Evolutionary conservation across 2,888 invertebrate species (phyloP).

Genomic region (Arrhopalites spinosus): DNA sequence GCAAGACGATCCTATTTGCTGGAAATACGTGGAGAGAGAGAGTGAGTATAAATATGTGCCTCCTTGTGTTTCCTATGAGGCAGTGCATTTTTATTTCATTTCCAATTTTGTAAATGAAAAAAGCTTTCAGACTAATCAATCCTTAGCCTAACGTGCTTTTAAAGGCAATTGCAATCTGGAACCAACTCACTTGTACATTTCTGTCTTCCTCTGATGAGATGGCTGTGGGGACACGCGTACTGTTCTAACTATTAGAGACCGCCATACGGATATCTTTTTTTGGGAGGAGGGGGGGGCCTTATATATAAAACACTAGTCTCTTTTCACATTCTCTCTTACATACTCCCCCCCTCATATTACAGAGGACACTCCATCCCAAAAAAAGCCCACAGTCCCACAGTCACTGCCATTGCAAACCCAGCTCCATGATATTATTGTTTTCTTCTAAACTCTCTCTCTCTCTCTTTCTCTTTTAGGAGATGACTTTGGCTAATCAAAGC

Average conservation of each 20-base stretch:
- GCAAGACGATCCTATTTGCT: neutral
- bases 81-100: conserved; percentile 53
- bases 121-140: conserved; percentile 56
- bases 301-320: no score
- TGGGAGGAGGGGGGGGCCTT: no score
- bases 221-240: conserved; percentile 17
- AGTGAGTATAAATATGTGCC: conserved; percentile 4
- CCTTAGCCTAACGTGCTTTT: conserved; percentile 51
- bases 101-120: conserved; percentile 56
- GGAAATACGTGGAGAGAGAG: neutral
- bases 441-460: no score
- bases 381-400: neutral
- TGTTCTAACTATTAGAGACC: neutral
- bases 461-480: no score
- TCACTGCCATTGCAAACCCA: no score
- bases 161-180: conserved; percentile 53
- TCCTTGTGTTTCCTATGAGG: conserved; percentile 35
- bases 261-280: neutral
- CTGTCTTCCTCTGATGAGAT: conserved; percentile 24
- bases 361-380: neutral
- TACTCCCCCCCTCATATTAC: no score
- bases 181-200: conserved; percentile 33
- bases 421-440: no score
- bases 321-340: no score
- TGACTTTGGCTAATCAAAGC: no score